Evolutionary conservation across 2,113 vertebrate genomes (phyloP).

Genomic region (Eulacestoma nigropectus): DNA sequence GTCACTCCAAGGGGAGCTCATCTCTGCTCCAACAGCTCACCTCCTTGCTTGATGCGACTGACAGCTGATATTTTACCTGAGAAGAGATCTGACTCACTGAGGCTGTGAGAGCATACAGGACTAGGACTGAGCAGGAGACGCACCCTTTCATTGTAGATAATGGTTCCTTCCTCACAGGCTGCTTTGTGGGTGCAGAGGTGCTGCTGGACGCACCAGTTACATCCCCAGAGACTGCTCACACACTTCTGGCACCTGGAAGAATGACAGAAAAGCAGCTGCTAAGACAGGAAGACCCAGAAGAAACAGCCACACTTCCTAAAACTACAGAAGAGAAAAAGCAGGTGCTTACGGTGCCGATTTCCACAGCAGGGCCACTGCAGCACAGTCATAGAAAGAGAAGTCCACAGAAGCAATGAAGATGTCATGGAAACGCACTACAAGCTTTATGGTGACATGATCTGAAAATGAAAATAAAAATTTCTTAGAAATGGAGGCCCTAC

Average conservation of each 20-base stretch:
- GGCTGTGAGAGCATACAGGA: background rate
- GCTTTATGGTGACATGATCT: conserved; percentile 85
- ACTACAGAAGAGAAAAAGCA: conserved; percentile 18
- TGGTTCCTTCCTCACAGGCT: conserved; percentile 81
- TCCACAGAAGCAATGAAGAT: conserved; percentile 78
- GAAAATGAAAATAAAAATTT: conserved; percentile 32
- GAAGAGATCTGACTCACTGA: background rate
- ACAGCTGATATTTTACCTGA: background rate
- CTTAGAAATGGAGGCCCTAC: background rate
- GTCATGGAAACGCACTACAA: conserved; percentile 83
- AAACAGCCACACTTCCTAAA: background rate
- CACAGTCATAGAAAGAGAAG: conserved; percentile 92
- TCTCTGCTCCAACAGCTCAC: background rate
- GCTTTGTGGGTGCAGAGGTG: conserved; percentile 90
- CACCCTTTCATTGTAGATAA: conserved; percentile 91
- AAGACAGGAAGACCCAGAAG: background rate
- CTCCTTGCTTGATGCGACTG: background rate
- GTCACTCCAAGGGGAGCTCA: background rate
- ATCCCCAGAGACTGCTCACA: conserved; percentile 90
- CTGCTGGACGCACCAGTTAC: conserved; percentile 94
- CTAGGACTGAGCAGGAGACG: conserved; percentile 4
- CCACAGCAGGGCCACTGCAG: conserved; percentile 81
- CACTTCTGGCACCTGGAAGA: conserved; percentile 86
- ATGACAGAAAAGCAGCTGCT: background rate
- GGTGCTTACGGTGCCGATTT: conserved; percentile 88